Conservation (phyloP, 2,113 vertebrate genomes). For the Oxygymnocypris stewartii region DNA sequence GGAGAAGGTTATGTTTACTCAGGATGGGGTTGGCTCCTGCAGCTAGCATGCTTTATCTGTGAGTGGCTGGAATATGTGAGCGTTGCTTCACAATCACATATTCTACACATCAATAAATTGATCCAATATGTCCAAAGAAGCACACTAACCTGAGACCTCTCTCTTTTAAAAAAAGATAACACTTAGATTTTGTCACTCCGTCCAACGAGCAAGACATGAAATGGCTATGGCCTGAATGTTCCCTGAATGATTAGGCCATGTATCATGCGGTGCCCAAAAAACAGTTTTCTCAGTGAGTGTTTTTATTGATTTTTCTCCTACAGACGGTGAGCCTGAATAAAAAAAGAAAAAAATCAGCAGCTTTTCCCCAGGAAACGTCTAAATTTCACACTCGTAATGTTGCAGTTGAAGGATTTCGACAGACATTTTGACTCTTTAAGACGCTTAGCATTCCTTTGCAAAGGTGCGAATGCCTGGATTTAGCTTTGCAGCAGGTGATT, state of each 20-base stretch:
- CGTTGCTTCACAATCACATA: constrained; percentile 6
- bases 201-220: constrained; percentile 41
- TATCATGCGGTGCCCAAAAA: neutral
- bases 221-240: neutral
- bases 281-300: constrained; percentile 16
- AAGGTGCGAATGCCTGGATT: constrained; percentile 29
- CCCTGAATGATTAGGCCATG: neutral
- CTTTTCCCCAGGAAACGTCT: constrained; percentile 10
- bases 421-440: constrained; percentile 33
- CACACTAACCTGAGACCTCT: neutral
- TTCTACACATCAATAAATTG: neutral
- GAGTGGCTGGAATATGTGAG: neutral
- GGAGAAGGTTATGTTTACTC: constrained; percentile 64
- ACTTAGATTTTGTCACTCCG: constrained; percentile 38
- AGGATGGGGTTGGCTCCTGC: constrained; percentile 60
- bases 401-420: constrained; percentile 25
- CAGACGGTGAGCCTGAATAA: neutral
- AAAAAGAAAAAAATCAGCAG: neutral
- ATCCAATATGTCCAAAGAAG: neutral
- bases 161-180: constrained; percentile 43
- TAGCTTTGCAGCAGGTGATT: constrained; percentile 35
- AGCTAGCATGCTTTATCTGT: constrained; percentile 22
- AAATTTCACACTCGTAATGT: neutral
- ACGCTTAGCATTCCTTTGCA: neutral
- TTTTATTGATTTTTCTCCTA: constrained; percentile 27